Conservation (phyloP, 1,140 invertebrate genomes). For the Lineus longissimus region DNA sequence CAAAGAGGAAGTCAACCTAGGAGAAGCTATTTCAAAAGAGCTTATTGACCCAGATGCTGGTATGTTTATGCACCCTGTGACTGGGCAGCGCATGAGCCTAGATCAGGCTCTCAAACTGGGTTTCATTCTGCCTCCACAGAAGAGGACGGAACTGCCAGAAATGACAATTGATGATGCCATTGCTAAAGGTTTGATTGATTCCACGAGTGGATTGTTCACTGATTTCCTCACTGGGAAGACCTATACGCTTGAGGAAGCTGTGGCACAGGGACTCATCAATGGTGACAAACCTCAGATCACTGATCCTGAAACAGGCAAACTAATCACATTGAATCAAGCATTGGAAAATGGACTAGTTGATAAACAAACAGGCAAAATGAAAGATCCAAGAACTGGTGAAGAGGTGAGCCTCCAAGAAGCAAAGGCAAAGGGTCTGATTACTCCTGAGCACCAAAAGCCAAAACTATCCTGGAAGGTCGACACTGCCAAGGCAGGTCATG, state of each 20-base stretch:
- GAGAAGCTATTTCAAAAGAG: conserved; percentile 74
- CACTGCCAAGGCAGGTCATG: too few relatives aligned
- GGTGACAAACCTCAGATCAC: conserved; percentile 72
- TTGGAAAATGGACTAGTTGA: conserved; percentile 71
- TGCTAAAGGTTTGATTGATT: conserved; percentile 72
- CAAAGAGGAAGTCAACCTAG: conserved; percentile 72
- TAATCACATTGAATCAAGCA: conserved; percentile 67
- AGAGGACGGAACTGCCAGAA: not conserved
- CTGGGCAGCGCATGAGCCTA: conserved; percentile 57
- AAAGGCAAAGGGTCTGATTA: conserved; percentile 59
- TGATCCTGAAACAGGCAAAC: conserved; percentile 58
- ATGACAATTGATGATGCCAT: not conserved
- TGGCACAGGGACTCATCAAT: conserved; percentile 75
- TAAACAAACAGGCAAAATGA: conserved; percentile 60
- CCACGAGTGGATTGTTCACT: conserved; percentile 66
- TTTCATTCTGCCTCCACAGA: not conserved
- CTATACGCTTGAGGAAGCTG: conserved; percentile 2
- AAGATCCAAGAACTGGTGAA: conserved; percentile 64
- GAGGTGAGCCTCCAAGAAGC: conserved; percentile 59
- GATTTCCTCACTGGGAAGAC: conserved; percentile 9
- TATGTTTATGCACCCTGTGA: conserved; percentile 65
- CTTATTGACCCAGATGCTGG: conserved; percentile 78
- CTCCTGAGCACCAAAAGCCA: too few relatives aligned
- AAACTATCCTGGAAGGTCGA: too few relatives aligned
- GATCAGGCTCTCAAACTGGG: not conserved